phyloP scores from a whole-genome alignment of 2,113 vertebrate genomes.

The Malurus alboscapulatus region DNA sequence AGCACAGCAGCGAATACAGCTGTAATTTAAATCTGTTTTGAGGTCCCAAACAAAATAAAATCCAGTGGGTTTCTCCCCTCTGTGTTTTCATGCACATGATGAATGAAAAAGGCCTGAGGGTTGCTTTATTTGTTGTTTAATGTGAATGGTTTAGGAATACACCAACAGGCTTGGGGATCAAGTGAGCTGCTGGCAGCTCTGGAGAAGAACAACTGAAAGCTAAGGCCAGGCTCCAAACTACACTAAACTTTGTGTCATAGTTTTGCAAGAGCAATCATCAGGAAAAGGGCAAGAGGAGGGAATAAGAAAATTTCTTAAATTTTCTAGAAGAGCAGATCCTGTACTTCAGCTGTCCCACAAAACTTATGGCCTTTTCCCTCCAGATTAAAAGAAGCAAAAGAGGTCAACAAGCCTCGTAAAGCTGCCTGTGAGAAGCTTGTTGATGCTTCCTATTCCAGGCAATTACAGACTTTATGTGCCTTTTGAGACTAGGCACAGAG shows the following conservation, averaged over 20 bases:
- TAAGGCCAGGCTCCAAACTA: neutral
- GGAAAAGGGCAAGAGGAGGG: neutral
- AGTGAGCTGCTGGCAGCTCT: neutral
- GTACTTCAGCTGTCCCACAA: neutral
- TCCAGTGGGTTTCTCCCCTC: rapidly evolving
- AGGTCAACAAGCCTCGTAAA: neutral
- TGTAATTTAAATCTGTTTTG: neutral
- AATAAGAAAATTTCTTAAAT: neutral
- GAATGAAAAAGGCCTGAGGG: neutral
- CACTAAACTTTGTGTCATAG: neutral
- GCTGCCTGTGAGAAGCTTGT: neutral
- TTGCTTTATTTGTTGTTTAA: neutral
- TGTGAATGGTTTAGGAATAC: neutral
- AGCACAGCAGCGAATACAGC: neutral
- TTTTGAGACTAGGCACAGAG: neutral
- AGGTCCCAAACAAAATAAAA: neutral
- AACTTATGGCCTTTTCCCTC: neutral
- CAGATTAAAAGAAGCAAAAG: neutral
- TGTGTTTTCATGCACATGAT: neutral
- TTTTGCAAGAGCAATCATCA: neutral
- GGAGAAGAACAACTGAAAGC: neutral
- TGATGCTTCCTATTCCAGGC: neutral
- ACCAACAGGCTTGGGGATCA: neutral
- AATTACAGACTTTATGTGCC: neutral
- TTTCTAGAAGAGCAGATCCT: neutral